Percentiles rank a stretch among this genome's conserved stretches.
Evolutionary conservation across 2,797 vertebrate genomes (phyloP).

Genomic region (Lagorchestes hirsutus): DNA sequence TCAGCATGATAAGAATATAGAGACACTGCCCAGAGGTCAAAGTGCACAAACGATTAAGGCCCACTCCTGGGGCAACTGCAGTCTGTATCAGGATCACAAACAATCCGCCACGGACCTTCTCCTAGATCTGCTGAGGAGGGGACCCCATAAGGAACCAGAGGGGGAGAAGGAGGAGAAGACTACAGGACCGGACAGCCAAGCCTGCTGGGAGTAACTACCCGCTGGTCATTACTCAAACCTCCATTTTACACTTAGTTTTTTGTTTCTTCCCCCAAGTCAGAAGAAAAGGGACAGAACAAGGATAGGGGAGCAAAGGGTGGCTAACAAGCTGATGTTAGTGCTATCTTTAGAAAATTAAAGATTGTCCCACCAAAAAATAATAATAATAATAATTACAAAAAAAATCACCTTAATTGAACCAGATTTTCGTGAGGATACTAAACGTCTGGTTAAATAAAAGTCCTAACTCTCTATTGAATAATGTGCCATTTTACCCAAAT

Average conservation of each 20-base stretch:
- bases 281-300: not conserved
- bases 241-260: not conserved
- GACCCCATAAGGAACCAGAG: not conserved
- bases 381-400: slow-evolving; percentile 63
- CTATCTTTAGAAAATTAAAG: slow-evolving; percentile 88
- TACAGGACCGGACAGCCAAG: not conserved
- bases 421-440: slow-evolving; percentile 27
- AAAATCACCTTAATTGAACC: slow-evolving; percentile 71
- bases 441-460: slow-evolving; percentile 58
- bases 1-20: not conserved
- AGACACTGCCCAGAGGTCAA: not conserved
- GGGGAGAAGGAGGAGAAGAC: not conserved
- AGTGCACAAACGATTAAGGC: not conserved
- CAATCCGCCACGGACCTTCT: not conserved
- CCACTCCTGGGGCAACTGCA: not conserved
- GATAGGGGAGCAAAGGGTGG: not conserved
- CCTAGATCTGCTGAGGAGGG: not conserved
- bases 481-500: not conserved
- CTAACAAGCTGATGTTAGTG: slow-evolving; percentile 77
- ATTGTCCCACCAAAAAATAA: slow-evolving; percentile 82
- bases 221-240: not conserved
- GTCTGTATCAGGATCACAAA: not conserved
- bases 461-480: slow-evolving; percentile 56
- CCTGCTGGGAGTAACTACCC: rapidly evolving
- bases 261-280: not conserved